These are phyloP conservation scores for Nannobrachium achirus DNA, from an alignment of 2,113 vertebrate species.

Conservation along the genomic window DNA sequence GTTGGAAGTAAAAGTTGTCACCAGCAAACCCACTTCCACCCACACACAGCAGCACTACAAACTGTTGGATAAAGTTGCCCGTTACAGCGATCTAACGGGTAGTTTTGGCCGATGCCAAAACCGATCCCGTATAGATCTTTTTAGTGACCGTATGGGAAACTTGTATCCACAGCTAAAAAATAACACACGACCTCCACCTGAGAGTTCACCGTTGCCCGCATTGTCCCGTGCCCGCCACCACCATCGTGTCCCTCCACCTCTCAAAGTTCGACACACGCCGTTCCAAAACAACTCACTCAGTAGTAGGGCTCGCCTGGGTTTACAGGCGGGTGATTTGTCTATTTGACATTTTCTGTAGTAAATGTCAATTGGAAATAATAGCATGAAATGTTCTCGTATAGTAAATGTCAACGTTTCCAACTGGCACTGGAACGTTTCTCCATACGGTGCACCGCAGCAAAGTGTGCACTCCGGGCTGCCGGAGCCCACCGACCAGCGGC, in stretches of 20 bases:
- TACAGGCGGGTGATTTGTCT: background rate
- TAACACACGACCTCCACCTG: background rate
- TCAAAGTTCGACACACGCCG: background rate
- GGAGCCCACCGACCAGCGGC: too few relatives aligned
- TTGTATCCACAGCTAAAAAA: background rate
- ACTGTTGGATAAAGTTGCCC: background rate
- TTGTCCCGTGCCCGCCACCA: background rate
- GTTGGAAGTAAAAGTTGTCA: too few relatives aligned
- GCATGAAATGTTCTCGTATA: background rate
- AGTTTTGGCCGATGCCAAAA: background rate
- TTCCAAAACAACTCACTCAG: background rate
- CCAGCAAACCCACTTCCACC: slow-evolving; percentile 19
- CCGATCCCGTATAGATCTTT: background rate
- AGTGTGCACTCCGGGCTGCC: background rate
- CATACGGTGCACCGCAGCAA: too few relatives aligned
- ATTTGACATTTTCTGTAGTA: background rate
- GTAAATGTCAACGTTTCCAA: background rate
- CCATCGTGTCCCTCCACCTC: background rate
- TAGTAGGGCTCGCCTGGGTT: slow-evolving; percentile 6
- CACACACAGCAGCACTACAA: slow-evolving; percentile 14
- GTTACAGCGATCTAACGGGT: slow-evolving; percentile 2
- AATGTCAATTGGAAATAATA: background rate
- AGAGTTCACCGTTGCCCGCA: background rate
- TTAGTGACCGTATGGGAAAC: background rate
- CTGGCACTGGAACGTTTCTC: background rate